Evolutionary conservation across 1,140 invertebrate genomes (phyloP), one percentile per base, ranked within the genome.

Genomic region (Grapholita molesta): DNA sequence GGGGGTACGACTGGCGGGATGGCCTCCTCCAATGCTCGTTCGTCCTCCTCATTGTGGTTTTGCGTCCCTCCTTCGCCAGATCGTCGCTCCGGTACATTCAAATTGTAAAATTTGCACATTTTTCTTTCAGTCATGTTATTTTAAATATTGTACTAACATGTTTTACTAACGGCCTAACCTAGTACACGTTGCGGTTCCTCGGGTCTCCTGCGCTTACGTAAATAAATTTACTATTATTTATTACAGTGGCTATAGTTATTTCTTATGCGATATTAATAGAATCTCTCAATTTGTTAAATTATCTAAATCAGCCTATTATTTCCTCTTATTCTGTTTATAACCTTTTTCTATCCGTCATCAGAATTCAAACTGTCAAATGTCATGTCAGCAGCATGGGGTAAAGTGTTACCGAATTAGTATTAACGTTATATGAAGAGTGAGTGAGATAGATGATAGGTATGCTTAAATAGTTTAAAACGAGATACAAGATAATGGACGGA

Each of bases 1-100:
- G 95, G 93, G 71, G 93, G 95, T 78, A 96, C 95, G 83, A 94
- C 94, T 77, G 96, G 89, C 67, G 94, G 93, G 42, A 82, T 53
- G 21, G 82, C 73, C 21, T 88, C 85, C 4, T 89, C 86, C n/a
- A 72, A 35, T 65, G 82, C 80, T 42, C 86, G 81, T 9, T 91
- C 89, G 5, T 90, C 85, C 7, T 91, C 88, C 15, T 87, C 84
- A 67, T 85, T 76, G 65, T 86, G 81, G 70, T 89, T 85, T 25
- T 83, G 80, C 38, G 35, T 30, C 25, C 70, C 73, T 35, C 70
- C 77, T 28, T 89, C 87, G 52, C 82, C 89, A 66, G 84, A 83
- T 76, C 88, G 87, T 82, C 89, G 86, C 72, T 91, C 87, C 82
- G 89, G 89, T 73, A 91, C 87, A 76, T 91, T 91, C 78, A 91